Conservation (phyloP, 2,888 invertebrate genomes). For the Tenodera sinensis region DNA sequence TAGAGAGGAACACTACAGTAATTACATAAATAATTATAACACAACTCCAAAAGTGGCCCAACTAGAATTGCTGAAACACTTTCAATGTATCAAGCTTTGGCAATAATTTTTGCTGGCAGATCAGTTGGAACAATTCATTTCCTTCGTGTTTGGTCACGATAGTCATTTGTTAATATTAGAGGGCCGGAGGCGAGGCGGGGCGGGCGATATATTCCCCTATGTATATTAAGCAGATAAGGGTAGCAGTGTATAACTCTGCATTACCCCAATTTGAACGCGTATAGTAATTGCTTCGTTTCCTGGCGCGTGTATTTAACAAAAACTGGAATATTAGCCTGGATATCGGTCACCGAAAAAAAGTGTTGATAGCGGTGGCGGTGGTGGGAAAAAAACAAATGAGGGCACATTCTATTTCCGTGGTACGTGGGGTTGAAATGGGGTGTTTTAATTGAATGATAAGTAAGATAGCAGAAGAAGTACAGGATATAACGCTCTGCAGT, state of each 20-base stretch:
- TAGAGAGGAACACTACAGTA: too few relatives aligned
- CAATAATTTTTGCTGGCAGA: too few relatives aligned
- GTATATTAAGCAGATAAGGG: background rate
- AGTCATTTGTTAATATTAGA: too few relatives aligned
- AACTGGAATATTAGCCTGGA: background rate
- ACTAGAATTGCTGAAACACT: too few relatives aligned
- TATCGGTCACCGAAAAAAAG: background rate
- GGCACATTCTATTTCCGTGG: background rate
- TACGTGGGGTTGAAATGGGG: background rate
- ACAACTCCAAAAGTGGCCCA: too few relatives aligned
- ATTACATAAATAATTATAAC: too few relatives aligned
- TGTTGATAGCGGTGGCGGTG: background rate
- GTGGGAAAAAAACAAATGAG: background rate
- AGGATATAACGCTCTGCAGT: background rate
- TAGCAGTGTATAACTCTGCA: too few relatives aligned
- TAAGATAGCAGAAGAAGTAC: background rate
- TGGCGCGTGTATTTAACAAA: background rate
- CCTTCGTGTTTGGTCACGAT: too few relatives aligned
- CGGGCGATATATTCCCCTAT: background rate
- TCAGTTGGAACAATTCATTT: too few relatives aligned
- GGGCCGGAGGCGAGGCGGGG: background rate
- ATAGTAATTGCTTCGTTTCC: background rate
- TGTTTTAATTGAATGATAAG: slow-evolving; percentile 12
- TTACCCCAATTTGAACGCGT: background rate
- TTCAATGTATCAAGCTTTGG: too few relatives aligned